Evolutionary conservation across 2,888 invertebrate species (phyloP).

Genomic region (Isoperla grammatica): DNA sequence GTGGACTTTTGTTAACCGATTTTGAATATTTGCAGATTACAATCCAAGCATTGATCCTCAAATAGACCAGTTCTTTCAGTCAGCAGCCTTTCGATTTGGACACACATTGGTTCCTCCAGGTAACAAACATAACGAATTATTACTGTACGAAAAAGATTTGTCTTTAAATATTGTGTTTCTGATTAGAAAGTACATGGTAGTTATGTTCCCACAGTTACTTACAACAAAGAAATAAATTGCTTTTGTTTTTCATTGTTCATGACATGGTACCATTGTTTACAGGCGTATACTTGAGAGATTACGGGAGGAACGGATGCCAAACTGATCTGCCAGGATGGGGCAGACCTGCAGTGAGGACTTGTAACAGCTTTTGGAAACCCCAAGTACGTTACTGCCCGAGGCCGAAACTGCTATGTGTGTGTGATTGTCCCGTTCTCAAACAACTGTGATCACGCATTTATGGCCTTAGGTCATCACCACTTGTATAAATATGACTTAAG

Average conservation of each 20-base stretch:
- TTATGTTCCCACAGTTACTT: background rate
- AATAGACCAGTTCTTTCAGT: constrained; percentile 55
- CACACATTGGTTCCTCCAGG: constrained; percentile 54
- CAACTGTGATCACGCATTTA: no score
- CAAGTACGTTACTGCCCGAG: constrained; percentile 42
- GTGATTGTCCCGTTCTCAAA: no score
- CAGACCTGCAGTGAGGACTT: constrained; percentile 43
- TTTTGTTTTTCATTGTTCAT: background rate
- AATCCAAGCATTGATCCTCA: constrained; percentile 52
- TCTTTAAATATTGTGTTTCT: background rate
- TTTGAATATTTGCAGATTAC: constrained; percentile 42
- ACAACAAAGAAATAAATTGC: background rate
- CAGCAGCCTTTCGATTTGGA: constrained; percentile 56
- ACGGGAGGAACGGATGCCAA: constrained; percentile 42
- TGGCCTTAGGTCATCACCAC: no score
- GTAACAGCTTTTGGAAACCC: constrained; percentile 51
- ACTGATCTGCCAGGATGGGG: constrained; percentile 30
- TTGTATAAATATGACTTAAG: no score
- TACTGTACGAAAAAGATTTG: background rate
- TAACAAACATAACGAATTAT: constrained; percentile 29
- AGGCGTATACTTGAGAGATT: constrained; percentile 47
- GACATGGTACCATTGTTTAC: background rate
- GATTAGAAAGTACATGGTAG: no score
- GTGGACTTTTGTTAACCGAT: no score
- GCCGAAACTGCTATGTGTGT: no score